Percentiles rank a stretch among this genome's conserved stretches.
These are phyloP conservation scores for Adineta ricciae DNA, from an alignment of 2,888 invertebrate genomes.

Conservation along the genomic window DNA sequence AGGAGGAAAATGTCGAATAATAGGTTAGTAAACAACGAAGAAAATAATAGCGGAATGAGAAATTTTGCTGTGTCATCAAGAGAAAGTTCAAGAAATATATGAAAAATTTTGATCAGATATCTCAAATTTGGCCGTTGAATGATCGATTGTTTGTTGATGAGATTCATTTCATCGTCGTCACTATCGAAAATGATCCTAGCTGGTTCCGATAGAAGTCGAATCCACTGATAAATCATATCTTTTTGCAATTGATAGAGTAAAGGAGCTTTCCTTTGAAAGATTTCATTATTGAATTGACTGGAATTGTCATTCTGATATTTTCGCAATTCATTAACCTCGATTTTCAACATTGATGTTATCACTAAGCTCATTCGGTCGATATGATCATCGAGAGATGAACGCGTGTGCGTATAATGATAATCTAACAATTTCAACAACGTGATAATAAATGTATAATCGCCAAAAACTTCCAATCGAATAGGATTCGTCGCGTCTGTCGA, in stretches of 20 bases:
- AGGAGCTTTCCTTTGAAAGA: not conserved
- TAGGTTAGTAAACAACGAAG: not conserved
- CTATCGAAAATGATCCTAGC: no score
- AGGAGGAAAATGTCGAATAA: not conserved
- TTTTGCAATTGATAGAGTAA: slow-evolving; percentile 8
- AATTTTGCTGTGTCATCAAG: not conserved
- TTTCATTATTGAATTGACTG: not conserved
- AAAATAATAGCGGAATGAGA: not conserved
- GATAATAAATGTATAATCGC: not conserved
- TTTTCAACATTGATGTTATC: not conserved
- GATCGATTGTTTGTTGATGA: not conserved
- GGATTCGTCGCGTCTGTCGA: not conserved
- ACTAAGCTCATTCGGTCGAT: not conserved
- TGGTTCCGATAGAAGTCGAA: not conserved
- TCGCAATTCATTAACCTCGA: not conserved
- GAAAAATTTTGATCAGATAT: not conserved
- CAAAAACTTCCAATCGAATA: not conserved
- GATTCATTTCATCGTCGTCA: not conserved
- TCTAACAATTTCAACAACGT: not conserved
- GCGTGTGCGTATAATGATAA: not conserved
- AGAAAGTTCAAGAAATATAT: not conserved
- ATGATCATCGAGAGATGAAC: not conserved
- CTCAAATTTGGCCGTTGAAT: not conserved
- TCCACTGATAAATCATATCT: not conserved
- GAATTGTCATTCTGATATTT: not conserved